Percentiles rank a stretch among this genome's conserved stretches.
Evolutionary conservation across 2,797 vertebrate genomes (phyloP).

Genomic region (Myotis myotis): DNA sequence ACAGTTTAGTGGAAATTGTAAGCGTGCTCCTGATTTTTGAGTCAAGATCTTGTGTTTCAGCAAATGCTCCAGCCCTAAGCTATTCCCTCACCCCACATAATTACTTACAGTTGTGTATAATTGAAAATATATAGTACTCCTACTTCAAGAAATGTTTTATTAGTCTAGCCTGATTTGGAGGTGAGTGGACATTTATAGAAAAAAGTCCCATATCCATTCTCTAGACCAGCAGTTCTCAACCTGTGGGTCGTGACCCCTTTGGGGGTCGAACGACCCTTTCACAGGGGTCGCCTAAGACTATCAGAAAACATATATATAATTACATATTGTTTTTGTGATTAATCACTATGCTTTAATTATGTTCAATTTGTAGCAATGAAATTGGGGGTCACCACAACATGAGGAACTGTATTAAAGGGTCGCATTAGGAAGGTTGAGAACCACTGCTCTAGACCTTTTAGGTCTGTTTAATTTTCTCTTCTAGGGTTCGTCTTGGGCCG

Average conservation of each 20-base stretch:
- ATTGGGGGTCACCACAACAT: too few species aligned
- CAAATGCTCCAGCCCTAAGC: neutral
- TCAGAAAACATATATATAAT: too few species aligned
- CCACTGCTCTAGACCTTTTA: neutral
- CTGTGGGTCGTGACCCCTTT: too few species aligned
- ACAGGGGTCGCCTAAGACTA: too few species aligned
- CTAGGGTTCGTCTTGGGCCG: neutral
- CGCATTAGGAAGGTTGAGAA: too few species aligned
- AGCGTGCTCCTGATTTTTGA: neutral
- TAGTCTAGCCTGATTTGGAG: neutral
- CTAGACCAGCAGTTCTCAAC: neutral
- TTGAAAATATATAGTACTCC: neutral
- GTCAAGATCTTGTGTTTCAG: neutral
- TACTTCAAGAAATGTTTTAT: conserved; percentile 29
- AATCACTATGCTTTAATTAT: too few species aligned
- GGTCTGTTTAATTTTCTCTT: neutral
- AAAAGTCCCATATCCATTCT: neutral
- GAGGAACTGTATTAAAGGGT: too few species aligned
- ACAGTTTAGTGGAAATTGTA: neutral
- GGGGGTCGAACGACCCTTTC: too few species aligned
- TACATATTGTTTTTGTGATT: too few species aligned
- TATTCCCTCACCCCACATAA: neutral
- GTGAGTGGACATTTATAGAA: neutral
- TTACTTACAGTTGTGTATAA: neutral
- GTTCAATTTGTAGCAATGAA: too few species aligned